Evolutionary conservation across 1,140 invertebrate species (phyloP).

Genomic region (Sycobia sp.): DNA sequence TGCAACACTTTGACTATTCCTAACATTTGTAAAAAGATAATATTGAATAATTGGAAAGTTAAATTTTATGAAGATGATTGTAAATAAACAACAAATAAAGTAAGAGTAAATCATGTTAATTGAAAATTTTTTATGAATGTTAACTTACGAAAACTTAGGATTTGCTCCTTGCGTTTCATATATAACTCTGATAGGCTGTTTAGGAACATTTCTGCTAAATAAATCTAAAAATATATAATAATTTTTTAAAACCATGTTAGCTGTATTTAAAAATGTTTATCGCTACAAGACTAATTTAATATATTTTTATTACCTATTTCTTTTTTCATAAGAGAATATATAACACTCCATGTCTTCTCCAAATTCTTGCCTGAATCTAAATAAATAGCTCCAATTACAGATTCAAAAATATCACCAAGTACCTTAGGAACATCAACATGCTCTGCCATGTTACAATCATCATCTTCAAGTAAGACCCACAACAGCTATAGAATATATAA

Average conservation of each 20-base stretch:
- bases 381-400: constrained; percentile 89
- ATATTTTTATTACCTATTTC: constrained; percentile 66
- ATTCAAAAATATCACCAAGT: constrained; percentile 94
- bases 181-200: constrained; percentile 85
- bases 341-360: constrained; percentile 80
- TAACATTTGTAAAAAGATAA: neutral
- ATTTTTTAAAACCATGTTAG: constrained; percentile 16
- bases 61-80: neutral
- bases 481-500: constrained; percentile 35
- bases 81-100: neutral
- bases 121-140: constrained; percentile 13
- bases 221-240: too few relatives aligned
- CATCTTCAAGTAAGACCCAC: constrained; percentile 72
- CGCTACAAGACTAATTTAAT: too few relatives aligned
- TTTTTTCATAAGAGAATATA: constrained; percentile 75
- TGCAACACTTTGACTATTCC: constrained; percentile 34
- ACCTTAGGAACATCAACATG: constrained; percentile 91
- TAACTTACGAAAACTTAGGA: constrained; percentile 66
- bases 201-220: constrained; percentile 84
- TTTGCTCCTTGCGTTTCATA: constrained; percentile 72
- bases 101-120: neutral
- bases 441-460: constrained; percentile 69
- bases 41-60: neutral
- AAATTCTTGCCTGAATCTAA: constrained; percentile 83
- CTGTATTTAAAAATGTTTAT: neutral